Evolutionary conservation across 2,797 vertebrate species (phyloP), one percentile per base, ranked within the genome.

Genomic region (Petrocephalus sullivani): DNA sequence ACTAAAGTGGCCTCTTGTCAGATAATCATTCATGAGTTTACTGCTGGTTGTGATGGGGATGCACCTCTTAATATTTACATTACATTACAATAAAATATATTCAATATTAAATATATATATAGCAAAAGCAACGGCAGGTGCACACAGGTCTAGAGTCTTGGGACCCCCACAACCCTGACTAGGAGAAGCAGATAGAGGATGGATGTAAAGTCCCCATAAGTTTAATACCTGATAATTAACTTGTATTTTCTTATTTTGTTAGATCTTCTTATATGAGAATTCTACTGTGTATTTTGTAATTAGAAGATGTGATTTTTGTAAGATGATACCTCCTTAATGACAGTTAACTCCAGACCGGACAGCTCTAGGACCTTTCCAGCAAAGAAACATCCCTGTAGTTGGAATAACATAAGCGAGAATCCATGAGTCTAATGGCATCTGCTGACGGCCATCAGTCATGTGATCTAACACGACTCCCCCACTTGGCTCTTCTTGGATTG

Each of bases 381-480:
- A 67, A 14, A 28, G 23, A 33, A 67, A 67, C 12, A 23, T 33
- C 9, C 10, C 10, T 37, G 28, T 12, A 6, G 23, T 33, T 37
- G 28, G 64, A 12, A 14, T 4, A 71, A 71, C 12, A 14, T 0
- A 14, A 71, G 28, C 1, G 28, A 14, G 23, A 14, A 28, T 89
- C 91, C 92, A 87, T 86, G 67, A 64, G 87, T 89, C 90, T 91
- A 91, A 90, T 86, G 86, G 90, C 71, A 92, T 91, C 92, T 91
- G 89, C 91, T 91, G 90, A 92, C 92, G 90, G 91, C 90, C 91
- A 88, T 88, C 7, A 28, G 58, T 89, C 87, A 91, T 92, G 90
- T 90, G 89, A 92, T 88, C 56, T 90, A 90, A 92, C 90, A 88
- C 90, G 89, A 92, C 88, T 92, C 89, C 91, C 91, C 60, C 89